phyloP scores from a whole-genome alignment of 2,797 vertebrate species.

The Sebastes reedi region DNA sequence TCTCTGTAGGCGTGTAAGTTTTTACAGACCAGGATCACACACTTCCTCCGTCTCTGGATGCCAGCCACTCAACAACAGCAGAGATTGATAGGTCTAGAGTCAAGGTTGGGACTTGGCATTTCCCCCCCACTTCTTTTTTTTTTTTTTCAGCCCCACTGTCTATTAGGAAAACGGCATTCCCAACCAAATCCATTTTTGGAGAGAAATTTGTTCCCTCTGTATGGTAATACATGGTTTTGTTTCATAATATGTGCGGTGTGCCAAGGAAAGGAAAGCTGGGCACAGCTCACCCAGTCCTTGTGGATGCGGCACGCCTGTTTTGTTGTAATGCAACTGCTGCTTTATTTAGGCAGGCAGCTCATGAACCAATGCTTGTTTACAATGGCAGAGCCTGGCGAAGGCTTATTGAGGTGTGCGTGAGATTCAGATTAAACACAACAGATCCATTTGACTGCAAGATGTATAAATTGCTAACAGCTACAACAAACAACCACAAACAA shows the following conservation, averaged over 20 bases:
- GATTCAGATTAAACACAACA: conserved; percentile 50
- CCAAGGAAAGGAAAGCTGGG: conserved; percentile 39
- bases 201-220: conserved; percentile 31
- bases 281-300: conserved; percentile 27
- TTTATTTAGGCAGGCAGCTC: conserved; percentile 46
- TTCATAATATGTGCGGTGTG: conserved; percentile 44
- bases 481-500: conserved; percentile 17
- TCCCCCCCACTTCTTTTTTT: not conserved
- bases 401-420: conserved; percentile 22
- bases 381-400: conserved; percentile 5
- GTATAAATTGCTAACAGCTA: conserved; percentile 20
- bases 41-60: conserved; percentile 48
- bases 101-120: conserved; percentile 62
- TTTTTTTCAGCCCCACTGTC: conserved; percentile 20
- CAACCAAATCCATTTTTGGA: conserved; percentile 56
- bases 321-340: conserved; percentile 31
- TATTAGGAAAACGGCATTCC: conserved; percentile 44
- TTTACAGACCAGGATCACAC: conserved; percentile 70
- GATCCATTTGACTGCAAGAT: conserved; percentile 12
- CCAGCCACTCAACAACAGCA: conserved; percentile 55
- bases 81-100: conserved; percentile 71
- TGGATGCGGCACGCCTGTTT: conserved; percentile 35
- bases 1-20: conserved; percentile 68
- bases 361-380: conserved; percentile 39
- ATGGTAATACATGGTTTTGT: conserved; percentile 48